These are phyloP conservation scores for Poecile atricapillus DNA, from an alignment of 2,113 vertebrate genomes.

Conservation along the genomic window DNA sequence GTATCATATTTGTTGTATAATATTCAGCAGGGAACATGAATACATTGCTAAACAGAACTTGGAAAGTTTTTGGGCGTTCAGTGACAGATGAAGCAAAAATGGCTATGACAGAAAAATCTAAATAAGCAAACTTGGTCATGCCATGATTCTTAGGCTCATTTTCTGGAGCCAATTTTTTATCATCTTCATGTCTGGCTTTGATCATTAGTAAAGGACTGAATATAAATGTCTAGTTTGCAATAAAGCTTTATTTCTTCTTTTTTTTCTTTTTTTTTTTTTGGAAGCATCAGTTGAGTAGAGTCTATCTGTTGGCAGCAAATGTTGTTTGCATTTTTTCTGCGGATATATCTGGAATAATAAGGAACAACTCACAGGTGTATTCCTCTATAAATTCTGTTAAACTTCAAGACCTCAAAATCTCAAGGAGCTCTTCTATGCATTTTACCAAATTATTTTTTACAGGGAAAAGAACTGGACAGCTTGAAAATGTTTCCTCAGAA, in stretches of 20 bases:
- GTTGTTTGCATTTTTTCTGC: neutral
- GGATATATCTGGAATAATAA: neutral
- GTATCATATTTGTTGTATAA: neutral
- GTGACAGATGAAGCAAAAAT: neutral
- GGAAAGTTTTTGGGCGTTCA: neutral
- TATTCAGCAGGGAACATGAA: neutral
- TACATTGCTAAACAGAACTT: neutral
- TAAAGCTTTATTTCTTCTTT: rapidly evolving
- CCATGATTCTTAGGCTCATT: neutral
- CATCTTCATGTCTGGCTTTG: neutral
- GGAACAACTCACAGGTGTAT: neutral
- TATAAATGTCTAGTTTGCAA: neutral
- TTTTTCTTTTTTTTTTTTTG: neutral
- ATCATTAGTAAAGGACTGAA: neutral
- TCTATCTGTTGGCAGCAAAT: neutral
- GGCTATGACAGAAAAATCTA: neutral
- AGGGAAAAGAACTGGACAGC: neutral
- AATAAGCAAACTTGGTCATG: neutral
- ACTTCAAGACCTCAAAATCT: neutral
- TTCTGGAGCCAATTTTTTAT: neutral
- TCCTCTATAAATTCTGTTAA: neutral
- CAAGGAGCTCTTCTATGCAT: neutral
- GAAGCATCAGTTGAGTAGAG: neutral
- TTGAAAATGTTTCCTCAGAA: neutral
- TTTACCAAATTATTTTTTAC: neutral